Base-by-base conservation (phyloP, 2,888 invertebrate species). In the Coenonympha arcania region DNA sequence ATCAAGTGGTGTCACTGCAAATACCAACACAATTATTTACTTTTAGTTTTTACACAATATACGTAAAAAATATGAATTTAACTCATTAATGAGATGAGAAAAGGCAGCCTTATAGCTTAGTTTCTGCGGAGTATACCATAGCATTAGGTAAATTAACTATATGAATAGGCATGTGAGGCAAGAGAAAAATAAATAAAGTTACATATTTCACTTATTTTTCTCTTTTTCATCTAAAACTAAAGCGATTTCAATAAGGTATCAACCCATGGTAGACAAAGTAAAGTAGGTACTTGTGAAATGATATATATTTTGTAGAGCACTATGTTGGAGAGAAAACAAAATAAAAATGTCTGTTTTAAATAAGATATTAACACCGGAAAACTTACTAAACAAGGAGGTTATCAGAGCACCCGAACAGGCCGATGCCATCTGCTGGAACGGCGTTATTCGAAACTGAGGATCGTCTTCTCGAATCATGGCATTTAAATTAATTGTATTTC, bases 1-100 rank as follows among this genome's bases (percentile, higher is more conserved):
- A 87, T 99, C 99, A 60, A 99, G 84, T 0, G 99, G 99, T 0
- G 99, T 99, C 86, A 99, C 98, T 97, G 77, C 26, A 88, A 89
- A 48, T 42, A 44, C 28, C 30, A 28, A 24, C 16, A 48, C 26
- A 44, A n/a, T n/a, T n/a, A n/a, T n/a, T n/a, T n/a, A n/a, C n/a
- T n/a, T n/a, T n/a, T n/a, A n/a, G n/a, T n/a, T n/a, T n/a, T n/a
- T n/a, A n/a, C n/a, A n/a, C n/a, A n/a, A n/a, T n/a, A n/a, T n/a
- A n/a, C n/a, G n/a, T n/a, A n/a, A n/a, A n/a, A n/a, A n/a, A n/a
- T n/a, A n/a, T n/a, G n/a, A n/a, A n/a, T n/a, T n/a, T n/a, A n/a
- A n/a, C n/a, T n/a, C n/a, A n/a, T n/a, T n/a, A n/a, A n/a, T n/a
- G n/a, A 33, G n/a, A n/a, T n/a, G n/a, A n/a, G n/a, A n/a, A n/a